Evolutionary conservation across 2,113 vertebrate species (phyloP), one percentile per base, ranked within the genome.

Genomic region (Cacatua alba): DNA sequence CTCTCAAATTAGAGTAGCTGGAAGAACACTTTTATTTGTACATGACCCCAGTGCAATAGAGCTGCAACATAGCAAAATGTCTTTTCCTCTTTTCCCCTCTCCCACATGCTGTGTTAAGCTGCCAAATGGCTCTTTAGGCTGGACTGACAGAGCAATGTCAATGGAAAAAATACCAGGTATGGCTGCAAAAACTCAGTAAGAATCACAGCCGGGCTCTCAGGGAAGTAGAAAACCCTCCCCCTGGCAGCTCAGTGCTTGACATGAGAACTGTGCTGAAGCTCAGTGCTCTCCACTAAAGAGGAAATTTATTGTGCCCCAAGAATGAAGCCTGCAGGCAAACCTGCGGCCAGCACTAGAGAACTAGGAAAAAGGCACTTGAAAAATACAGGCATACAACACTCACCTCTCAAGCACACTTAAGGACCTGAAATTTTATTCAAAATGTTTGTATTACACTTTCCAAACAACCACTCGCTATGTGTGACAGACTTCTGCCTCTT

Each of bases 301-400:
- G 25, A 80, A 77, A 72, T 81, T 48, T 41, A 75, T 82, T 76
- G 64, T 60, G 59, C 39, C 65, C 52, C 65, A 69, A 78, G 59
- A 91, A 70, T 0, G 3, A 87, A 88, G 57, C 19, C 7, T 10
- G 33, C 57, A 59, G 33, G 21, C 57, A 90, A 92, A 89, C 48
- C 43, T 24, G n/a, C 2, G 3, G 63, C 49, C 70, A 48, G 72
- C 55, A 43, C 55, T 76, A 24, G 33, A 88, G 52, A 84, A 82
- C 8, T 17, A 79, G 88, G 70, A 89, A 92, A 91, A 92, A 71
- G 44, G 52, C 62, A 92, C 72, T 89, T 90, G 69, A 92, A 69
- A 85, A 79, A 43, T n/a, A 70, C 51, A 92, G 44, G 62, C 26
- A 0, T 62, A 69, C 20, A 67, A 67, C 60, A 39, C 41, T 82